Base-by-base conservation (phyloP, 1,140 invertebrate species). In the Nasonia giraulti region DNA sequence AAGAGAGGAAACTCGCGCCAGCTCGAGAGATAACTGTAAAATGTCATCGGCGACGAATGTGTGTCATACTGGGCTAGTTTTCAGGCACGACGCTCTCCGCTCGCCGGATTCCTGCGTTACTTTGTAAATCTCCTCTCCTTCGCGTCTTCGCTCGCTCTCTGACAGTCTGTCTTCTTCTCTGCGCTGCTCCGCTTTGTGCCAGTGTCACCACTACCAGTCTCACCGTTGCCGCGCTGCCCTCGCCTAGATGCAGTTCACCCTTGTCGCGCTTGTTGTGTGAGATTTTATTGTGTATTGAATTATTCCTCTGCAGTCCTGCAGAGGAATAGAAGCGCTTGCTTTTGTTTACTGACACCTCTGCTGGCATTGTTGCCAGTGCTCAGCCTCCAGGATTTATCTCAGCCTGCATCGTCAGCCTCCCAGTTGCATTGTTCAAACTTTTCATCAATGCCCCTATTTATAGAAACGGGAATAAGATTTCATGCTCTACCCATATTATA, bases 1-100 rank as follows among this genome's bases (percentile, higher is more conserved):
- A 37, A 23, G 17, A 77, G 82, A 75, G 44, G 11, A 23, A 23
- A 47, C 20, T 71, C 5, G 62, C 23, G 75, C 23, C 40, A 66
- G 90, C 88, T 87, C 87, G 87, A 89, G 87, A 91, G 88, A 91
- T 91, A 91, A 91, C 91, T 91, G 91, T 91, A 91, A 91, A 91
- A 91, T 91, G 88, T 91, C 90, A 91, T 91, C 88, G 82, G 62
- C 84, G 62, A 88, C 87, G 88, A 90, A 91, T 90, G 89, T 90
- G 84, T 91, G 91, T 91, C 90, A 90, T 85, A 83, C 79, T 68
- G 76, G 68, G 76, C 76, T 79, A 79, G 82, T 84, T 79, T 83
- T 79, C 14, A 79, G 69, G 71, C 33, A 33, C 50, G 37, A 68
- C 81, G 62, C 37, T 83, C 71, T 74, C 20, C 68, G 40, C 12